phyloP scores from a whole-genome alignment of 2,888 invertebrate genomes.

The Drosophila mayaguana region DNA sequence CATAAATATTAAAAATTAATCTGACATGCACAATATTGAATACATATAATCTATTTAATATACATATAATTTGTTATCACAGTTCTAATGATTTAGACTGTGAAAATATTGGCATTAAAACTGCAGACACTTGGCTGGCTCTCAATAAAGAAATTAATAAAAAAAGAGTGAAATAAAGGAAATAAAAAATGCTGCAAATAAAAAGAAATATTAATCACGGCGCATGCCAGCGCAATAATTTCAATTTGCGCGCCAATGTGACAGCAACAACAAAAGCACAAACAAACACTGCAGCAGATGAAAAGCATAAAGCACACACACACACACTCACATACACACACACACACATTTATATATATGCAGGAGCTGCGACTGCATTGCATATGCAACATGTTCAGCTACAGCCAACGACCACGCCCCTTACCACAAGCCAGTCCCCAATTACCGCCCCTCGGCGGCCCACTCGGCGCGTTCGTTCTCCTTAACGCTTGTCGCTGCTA shows the following conservation, averaged over 20 bases:
- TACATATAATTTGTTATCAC: neutral
- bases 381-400: conserved; percentile 76
- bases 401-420: conserved; percentile 52
- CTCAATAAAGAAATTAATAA: conserved; percentile 18
- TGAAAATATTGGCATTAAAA: conserved; percentile 7
- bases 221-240: conserved; percentile 69
- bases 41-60: neutral
- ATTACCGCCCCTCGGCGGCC: conserved; percentile 7
- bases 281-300: conserved; percentile 58
- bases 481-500: conserved; percentile 79
- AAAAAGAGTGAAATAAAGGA: conserved; percentile 12
- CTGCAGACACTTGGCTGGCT: neutral
- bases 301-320: conserved; percentile 55
- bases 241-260: conserved; percentile 76
- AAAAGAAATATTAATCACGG: conserved; percentile 72
- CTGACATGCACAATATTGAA: neutral
- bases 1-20: neutral
- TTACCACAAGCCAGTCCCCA: conserved; percentile 1
- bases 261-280: conserved; percentile 61
- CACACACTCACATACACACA: neutral
- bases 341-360: neutral
- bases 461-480: conserved; percentile 46
- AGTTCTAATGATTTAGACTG: conserved; percentile 34
- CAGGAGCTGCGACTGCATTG: conserved; percentile 42
- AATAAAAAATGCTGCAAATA: conserved; percentile 20